phyloP scores from a whole-genome alignment of 1,140 invertebrate species.

The Mya arenaria region DNA sequence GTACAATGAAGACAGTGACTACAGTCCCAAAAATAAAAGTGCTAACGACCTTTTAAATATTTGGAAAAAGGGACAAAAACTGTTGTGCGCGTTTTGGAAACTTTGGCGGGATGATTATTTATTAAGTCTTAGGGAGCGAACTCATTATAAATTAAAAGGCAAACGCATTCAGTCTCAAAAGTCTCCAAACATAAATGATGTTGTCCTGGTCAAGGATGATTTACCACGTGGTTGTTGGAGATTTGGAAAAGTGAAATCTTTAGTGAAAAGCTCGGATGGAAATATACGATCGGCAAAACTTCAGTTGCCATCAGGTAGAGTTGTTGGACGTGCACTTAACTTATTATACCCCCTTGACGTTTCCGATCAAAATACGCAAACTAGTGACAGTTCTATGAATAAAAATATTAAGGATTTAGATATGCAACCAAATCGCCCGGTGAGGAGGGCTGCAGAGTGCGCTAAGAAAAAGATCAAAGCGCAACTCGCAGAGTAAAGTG shows the following conservation, averaged over 20 bases:
- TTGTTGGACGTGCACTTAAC: constrained; percentile 9
- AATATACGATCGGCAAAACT: constrained; percentile 27
- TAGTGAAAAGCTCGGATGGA: constrained; percentile 17
- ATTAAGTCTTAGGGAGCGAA: constrained; percentile 24
- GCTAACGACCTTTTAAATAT: background rate
- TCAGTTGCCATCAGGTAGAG: background rate
- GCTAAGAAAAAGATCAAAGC: no score
- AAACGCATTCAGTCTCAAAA: background rate
- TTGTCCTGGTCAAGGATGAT: constrained; percentile 31
- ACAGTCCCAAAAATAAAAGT: background rate
- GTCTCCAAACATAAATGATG: constrained; percentile 5
- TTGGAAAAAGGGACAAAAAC: constrained; percentile 15
- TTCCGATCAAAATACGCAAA: no score
- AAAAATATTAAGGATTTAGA: no score
- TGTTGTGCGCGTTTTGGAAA: constrained; percentile 24
- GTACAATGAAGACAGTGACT: no score
- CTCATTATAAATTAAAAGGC: constrained; percentile 12
- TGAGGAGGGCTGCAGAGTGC: no score
- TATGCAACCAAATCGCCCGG: no score
- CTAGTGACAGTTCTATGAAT: no score
- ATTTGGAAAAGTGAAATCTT: constrained; percentile 1
- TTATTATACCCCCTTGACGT: background rate
- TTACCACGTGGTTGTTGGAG: constrained; percentile 22
- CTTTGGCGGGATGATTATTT: constrained; percentile 33
- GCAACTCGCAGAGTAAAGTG: no score